Percentiles rank a stretch among this genome's conserved stretches.
phyloP scores from a whole-genome alignment of 2,888 invertebrate genomes.

The Tachystola acroxantha region DNA sequence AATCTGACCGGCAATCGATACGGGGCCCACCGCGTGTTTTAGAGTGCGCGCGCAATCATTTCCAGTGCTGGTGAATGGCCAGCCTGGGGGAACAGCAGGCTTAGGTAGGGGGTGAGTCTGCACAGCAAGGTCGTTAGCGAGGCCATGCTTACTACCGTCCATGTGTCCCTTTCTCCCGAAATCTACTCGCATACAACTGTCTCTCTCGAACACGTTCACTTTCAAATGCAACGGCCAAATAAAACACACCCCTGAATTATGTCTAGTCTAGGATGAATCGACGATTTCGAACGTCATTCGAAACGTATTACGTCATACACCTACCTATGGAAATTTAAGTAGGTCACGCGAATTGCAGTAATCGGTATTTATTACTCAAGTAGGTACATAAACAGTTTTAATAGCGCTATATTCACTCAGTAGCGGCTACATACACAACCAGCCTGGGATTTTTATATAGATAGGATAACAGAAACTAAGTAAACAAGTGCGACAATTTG shows the following conservation, averaged over 20 bases:
- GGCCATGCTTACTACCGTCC: slow-evolving; percentile 60
- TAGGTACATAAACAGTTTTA: too few relatives aligned
- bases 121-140: slow-evolving; percentile 66
- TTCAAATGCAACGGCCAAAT: slow-evolving; percentile 55
- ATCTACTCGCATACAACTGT: slow-evolving; percentile 16
- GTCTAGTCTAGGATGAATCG: slow-evolving; percentile 36
- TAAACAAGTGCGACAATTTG: too few relatives aligned
- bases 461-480: too few relatives aligned
- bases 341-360: not conserved
- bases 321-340: slow-evolving; percentile 6
- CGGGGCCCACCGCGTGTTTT: slow-evolving; percentile 42
- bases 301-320: slow-evolving; percentile 23
- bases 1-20: slow-evolving; percentile 59
- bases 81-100: slow-evolving; percentile 25
- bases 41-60: slow-evolving; percentile 62
- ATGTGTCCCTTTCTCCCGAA: slow-evolving; percentile 42
- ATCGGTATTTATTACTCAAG: too few relatives aligned
- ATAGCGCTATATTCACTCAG: too few relatives aligned
- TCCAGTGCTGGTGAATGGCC: slow-evolving; percentile 66
- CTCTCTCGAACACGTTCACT: slow-evolving; percentile 49
- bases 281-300: slow-evolving; percentile 17
- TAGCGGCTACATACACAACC: too few relatives aligned
- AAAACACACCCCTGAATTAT: slow-evolving; percentile 44
- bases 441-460: too few relatives aligned
- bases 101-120: slow-evolving; percentile 40